Percentiles rank a stretch among this genome's conserved stretches.
phyloP scores from a whole-genome alignment of 1,140 invertebrate species.

The Drosophila bocqueti region DNA sequence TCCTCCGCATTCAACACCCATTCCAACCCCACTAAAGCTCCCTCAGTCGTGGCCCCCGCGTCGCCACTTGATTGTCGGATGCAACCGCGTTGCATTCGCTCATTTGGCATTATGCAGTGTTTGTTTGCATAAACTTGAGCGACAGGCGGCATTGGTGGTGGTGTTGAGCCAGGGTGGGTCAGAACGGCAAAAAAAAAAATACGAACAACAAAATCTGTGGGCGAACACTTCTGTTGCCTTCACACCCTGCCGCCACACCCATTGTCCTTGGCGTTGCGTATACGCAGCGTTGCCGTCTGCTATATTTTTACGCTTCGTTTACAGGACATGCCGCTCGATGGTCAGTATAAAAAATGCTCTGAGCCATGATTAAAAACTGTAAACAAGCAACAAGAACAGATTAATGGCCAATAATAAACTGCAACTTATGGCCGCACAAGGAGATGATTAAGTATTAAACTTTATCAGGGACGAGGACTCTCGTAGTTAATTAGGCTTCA shows the following conservation, averaged over 20 bases:
- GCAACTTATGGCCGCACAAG: not conserved
- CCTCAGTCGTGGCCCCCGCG: not conserved
- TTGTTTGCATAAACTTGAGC: constrained; percentile 68
- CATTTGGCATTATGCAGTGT: constrained; percentile 58
- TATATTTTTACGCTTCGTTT: constrained; percentile 56
- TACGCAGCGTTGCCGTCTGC: constrained; percentile 38
- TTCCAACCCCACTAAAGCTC: no score
- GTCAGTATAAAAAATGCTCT: not conserved
- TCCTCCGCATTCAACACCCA: constrained; percentile 19
- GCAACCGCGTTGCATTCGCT: constrained; percentile 55
- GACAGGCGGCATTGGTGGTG: not conserved
- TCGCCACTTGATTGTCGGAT: constrained; percentile 30
- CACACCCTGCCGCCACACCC: constrained; percentile 14
- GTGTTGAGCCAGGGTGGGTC: not conserved
- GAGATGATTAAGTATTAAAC: constrained; percentile 15
- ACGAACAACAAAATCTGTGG: constrained; percentile 1
- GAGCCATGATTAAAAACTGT: constrained; percentile 14
- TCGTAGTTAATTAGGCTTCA: not conserved
- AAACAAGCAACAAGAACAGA: constrained; percentile 17
- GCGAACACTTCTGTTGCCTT: constrained; percentile 24
- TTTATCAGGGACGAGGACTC: constrained; percentile 1
- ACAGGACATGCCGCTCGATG: constrained; percentile 2
- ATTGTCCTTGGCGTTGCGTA: constrained; percentile 27
- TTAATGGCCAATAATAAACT: constrained; percentile 3
- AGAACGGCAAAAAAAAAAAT: constrained; percentile 12